Conservation (phyloP, 2,797 vertebrate genomes). For the Limosa lapponica region DNA sequence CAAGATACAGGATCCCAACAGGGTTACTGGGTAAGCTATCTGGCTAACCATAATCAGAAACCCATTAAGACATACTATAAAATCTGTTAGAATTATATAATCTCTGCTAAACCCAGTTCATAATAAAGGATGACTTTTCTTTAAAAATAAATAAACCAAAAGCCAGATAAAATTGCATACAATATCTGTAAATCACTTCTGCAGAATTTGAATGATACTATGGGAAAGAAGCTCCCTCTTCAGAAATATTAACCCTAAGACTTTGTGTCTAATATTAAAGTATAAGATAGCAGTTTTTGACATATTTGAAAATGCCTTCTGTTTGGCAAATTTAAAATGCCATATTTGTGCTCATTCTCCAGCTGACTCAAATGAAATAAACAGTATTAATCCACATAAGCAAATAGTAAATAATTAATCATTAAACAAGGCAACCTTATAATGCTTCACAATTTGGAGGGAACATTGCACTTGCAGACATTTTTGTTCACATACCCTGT, state of each 20-base stretch:
- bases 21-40: neutral
- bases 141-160: neutral
- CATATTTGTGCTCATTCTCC: neutral
- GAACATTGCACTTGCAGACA: conserved; percentile 27
- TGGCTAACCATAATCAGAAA: neutral
- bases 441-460: conserved; percentile 38
- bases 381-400: neutral
- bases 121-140: neutral
- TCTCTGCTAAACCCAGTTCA: neutral
- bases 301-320: neutral
- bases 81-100: neutral
- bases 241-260: neutral
- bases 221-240: neutral
- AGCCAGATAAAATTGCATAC: neutral
- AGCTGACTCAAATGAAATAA: conserved; percentile 2
- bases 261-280: neutral
- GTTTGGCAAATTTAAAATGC: neutral
- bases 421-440: neutral
- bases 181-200: neutral
- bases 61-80: neutral
- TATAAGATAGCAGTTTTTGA: neutral
- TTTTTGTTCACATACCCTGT: neutral
- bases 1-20: neutral
- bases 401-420: neutral
- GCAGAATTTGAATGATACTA: neutral